phyloP scores from a whole-genome alignment of 2,888 invertebrate species.

The Apoda limacodes region DNA sequence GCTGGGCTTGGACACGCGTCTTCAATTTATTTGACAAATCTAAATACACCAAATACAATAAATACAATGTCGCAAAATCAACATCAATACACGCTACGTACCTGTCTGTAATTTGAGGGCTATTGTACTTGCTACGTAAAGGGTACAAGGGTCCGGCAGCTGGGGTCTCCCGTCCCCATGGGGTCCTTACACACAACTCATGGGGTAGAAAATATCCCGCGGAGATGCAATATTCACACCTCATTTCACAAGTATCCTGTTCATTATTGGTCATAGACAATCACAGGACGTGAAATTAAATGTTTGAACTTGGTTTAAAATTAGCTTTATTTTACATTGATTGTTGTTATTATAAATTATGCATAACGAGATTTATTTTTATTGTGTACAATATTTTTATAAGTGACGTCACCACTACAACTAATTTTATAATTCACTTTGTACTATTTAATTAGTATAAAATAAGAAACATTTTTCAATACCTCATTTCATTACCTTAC shows the following conservation, averaged over 20 bases:
- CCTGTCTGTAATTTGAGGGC: slow-evolving; percentile 49
- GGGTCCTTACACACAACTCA: slow-evolving; percentile 30
- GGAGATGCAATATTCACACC: slow-evolving; percentile 66
- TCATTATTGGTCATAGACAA: too few species aligned
- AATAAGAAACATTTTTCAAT: too few species aligned
- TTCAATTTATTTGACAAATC: slow-evolving; percentile 32
- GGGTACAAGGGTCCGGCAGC: slow-evolving; percentile 42
- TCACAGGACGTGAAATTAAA: slow-evolving; percentile 32
- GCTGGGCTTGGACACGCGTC: slow-evolving; percentile 38
- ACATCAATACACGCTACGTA: slow-evolving; percentile 32
- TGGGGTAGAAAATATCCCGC: slow-evolving; percentile 35
- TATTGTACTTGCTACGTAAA: slow-evolving; percentile 40
- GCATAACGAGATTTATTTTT: too few species aligned
- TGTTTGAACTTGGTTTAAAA: slow-evolving; percentile 1
- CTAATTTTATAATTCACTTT: too few species aligned
- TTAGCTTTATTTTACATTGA: not conserved
- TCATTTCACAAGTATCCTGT: slow-evolving; percentile 58
- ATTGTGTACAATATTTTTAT: too few species aligned
- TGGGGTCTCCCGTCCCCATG: slow-evolving; percentile 38
- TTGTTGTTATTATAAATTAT: too few species aligned
- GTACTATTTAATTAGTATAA: too few species aligned
- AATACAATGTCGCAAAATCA: slow-evolving; percentile 25
- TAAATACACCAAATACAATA: slow-evolving; percentile 23
- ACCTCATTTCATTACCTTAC: too few species aligned
- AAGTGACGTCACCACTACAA: too few species aligned